A percentile compares a stretch with the other conserved stretches of the same genome.
Evolutionary conservation across 2,113 vertebrate genomes (phyloP).

Genomic region (Platycercus adscitus): DNA sequence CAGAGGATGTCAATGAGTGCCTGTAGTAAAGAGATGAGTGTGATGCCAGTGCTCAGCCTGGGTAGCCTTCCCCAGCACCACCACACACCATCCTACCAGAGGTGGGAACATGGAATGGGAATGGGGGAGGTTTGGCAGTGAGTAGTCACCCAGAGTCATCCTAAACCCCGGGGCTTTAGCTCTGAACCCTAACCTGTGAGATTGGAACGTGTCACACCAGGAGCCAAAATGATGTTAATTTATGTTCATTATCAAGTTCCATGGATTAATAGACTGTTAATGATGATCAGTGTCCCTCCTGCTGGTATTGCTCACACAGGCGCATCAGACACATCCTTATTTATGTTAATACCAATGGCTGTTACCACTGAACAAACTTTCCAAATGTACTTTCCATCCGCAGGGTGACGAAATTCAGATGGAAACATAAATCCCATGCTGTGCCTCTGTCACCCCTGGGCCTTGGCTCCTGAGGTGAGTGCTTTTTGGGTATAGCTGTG

Average conservation of each 20-base stretch:
- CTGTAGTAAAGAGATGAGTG: constrained; percentile 53
- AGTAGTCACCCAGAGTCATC: too few species aligned
- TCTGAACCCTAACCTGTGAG: background rate
- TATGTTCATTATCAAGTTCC: accelerated
- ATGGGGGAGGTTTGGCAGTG: too few species aligned
- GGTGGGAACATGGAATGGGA: background rate
- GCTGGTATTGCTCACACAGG: background rate
- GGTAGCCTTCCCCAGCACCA: background rate
- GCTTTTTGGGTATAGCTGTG: background rate
- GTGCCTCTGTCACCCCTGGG: accelerated
- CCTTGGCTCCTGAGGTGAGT: background rate
- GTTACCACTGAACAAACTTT: accelerated
- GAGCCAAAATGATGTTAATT: background rate
- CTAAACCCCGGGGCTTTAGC: background rate
- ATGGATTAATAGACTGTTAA: accelerated
- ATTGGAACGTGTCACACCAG: background rate
- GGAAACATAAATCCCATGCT: accelerated
- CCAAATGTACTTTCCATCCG: background rate
- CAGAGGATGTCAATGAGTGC: constrained; percentile 79
- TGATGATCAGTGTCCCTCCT: background rate
- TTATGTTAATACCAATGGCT: accelerated
- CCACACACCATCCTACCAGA: accelerated
- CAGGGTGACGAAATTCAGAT: background rate
- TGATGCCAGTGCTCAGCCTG: background rate
- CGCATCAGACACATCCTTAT: background rate